Conservation (phyloP, 2,888 invertebrate genomes). For the Aproaerema taeniolella region DNA sequence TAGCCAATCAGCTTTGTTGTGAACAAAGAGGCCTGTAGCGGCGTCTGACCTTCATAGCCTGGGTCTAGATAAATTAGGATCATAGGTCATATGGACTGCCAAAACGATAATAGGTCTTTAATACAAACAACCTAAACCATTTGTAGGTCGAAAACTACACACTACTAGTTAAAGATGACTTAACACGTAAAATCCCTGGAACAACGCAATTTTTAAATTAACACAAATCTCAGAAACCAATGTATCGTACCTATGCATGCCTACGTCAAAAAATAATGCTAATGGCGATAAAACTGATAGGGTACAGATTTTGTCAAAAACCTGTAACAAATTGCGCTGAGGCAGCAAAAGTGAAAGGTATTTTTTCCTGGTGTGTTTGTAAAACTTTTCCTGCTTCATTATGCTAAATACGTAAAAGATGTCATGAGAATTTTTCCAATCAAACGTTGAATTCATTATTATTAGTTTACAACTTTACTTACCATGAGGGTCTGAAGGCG, state of each 20-base stretch:
- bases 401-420: conserved; percentile 35
- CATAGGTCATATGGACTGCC: background rate
- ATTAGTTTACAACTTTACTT: too few species aligned
- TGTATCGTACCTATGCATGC: too few species aligned
- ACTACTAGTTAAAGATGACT: background rate
- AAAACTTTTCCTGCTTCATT: conserved; percentile 8
- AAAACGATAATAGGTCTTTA: too few species aligned
- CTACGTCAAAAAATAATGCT: too few species aligned
- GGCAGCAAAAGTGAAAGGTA: conserved; percentile 1
- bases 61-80: conserved; percentile 1
- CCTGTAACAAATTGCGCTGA: too few species aligned
- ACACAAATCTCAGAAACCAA: too few species aligned
- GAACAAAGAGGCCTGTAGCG: background rate
- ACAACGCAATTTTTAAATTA: too few species aligned
- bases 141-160: background rate
- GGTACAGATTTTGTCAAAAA: too few species aligned
- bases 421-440: conserved; percentile 41
- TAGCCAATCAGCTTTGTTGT: background rate
- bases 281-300: too few species aligned
- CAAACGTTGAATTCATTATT: conserved; percentile 33
- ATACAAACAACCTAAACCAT: too few species aligned
- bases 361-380: too few species aligned
- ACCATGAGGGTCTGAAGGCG: conserved; percentile 30
- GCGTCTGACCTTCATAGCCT: conserved; percentile 6
- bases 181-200: too few species aligned